Percentiles rank a stretch among this genome's conserved stretches.
Evolutionary conservation across 2,113 vertebrate species (phyloP).

Genomic region (Tretioscincus oriximinensis): DNA sequence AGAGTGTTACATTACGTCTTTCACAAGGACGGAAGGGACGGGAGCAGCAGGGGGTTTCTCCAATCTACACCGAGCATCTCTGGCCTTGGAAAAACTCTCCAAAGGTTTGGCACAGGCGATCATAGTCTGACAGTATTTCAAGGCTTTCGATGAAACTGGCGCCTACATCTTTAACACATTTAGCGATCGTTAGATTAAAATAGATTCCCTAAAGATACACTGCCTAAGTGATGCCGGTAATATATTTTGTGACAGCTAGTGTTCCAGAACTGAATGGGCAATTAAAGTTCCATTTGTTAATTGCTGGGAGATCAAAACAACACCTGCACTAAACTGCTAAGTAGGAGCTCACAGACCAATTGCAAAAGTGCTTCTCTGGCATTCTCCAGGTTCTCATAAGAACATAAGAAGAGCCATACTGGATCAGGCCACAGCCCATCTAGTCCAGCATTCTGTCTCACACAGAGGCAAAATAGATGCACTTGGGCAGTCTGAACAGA

Average conservation of each 20-base stretch:
- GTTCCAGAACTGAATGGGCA: not conserved
- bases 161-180: not conserved
- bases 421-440: too few species aligned
- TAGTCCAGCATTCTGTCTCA: too few species aligned
- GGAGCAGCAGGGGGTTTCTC: too few species aligned
- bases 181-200: not conserved
- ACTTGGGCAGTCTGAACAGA: too few species aligned
- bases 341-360: not conserved
- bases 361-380: not conserved
- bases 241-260: not conserved
- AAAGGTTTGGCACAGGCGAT: not conserved
- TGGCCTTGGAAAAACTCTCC: not conserved
- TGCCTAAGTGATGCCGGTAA: not conserved
- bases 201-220: not conserved
- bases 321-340: not conserved
- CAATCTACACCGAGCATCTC: not conserved
- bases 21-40: too few species aligned
- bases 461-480: too few species aligned
- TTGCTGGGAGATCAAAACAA: not conserved
- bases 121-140: not conserved
- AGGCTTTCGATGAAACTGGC: not conserved
- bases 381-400: not conserved
- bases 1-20: too few species aligned
- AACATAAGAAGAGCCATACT: too few species aligned
- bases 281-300: slow-evolving; percentile 20